Base-by-base conservation (phyloP, 2,888 invertebrate species). In the Scotopteryx bipunctaria region DNA sequence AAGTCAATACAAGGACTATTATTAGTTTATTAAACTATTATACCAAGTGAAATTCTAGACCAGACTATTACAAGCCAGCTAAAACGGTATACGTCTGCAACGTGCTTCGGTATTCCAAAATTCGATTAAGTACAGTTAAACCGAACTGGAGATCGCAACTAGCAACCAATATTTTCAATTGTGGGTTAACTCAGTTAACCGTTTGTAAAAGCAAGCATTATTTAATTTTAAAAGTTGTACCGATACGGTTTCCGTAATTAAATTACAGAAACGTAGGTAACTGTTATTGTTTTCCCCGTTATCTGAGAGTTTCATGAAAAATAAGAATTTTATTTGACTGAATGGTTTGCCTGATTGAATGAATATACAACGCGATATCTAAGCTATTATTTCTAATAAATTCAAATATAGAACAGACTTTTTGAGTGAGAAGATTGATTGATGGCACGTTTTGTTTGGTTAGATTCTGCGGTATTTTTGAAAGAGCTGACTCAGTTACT, bases 101-200 rank as follows among this genome's bases (percentile, higher is more conserved):
- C 67, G 65, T 63, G 61, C 32, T 53, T 61, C 64, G 61, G 60
- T 68, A 65, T 65, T 67, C 66, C 31, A 54, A 55, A 72, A 73
- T 64, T 71, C 63, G 64, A 73, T 74, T 74, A 68, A 58, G 65
- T 57, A 68, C 62, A 58, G 69, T 43, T 43, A 43, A 50, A 44
- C 44, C 21, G 44, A 66, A 64, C 55, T 54, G 61, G 65, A 64
- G 66, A 64, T 68, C 61, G 60, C 52, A 38, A 21, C 27, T 27
- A 23, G 45, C 19, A 49, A 62, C 66, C 64, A 58, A 65, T 68
- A 73, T 71, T 73, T 68, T 68, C 71, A 66, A 71, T 63, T 64
- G 66, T 38, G 55, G 55, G 56, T 61, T 72, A 75, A 75, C 70
- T 72, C 58, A 65, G 55, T 75, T 74, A 71, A 58, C 55, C 61